A percentile compares a stretch with the other conserved stretches of the same genome.
These are phyloP conservation scores for Lepidocolaptes lacrymiger DNA, from an alignment of 2,797 vertebrate genomes.

Conservation along the genomic window DNA sequence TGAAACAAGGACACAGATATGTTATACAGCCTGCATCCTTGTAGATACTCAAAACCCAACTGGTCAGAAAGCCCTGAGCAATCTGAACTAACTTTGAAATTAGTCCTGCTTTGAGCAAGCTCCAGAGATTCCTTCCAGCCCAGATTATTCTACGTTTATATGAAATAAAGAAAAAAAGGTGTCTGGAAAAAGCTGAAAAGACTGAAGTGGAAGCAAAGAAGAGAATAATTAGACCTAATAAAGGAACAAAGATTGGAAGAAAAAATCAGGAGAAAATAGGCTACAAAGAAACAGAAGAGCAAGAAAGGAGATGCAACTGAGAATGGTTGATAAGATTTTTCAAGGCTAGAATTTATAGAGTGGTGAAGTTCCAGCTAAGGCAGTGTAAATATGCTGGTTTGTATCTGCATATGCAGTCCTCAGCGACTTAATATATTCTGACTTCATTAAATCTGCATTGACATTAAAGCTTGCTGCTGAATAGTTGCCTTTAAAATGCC, in stretches of 20 bases:
- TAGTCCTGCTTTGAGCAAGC: background rate
- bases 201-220: background rate
- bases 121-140: background rate
- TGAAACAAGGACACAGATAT: background rate
- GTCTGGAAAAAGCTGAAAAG: background rate
- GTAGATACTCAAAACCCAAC: background rate
- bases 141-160: background rate
- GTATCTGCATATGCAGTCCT: background rate
- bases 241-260: background rate
- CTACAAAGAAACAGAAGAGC: background rate
- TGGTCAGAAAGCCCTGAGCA: background rate
- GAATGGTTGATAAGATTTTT: background rate
- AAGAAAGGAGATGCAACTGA: background rate
- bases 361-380: background rate
- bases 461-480: slow-evolving; percentile 14
- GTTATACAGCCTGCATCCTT: background rate
- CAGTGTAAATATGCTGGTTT: background rate
- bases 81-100: background rate
- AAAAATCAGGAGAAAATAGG: background rate
- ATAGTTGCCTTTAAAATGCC: slow-evolving; percentile 37
- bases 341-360: background rate
- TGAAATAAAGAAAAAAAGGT: background rate
- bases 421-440: background rate
- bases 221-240: background rate
- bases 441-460: slow-evolving; percentile 34